These are phyloP conservation scores for Agrochola lota DNA, from an alignment of 2,888 invertebrate species.

Conservation along the genomic window DNA sequence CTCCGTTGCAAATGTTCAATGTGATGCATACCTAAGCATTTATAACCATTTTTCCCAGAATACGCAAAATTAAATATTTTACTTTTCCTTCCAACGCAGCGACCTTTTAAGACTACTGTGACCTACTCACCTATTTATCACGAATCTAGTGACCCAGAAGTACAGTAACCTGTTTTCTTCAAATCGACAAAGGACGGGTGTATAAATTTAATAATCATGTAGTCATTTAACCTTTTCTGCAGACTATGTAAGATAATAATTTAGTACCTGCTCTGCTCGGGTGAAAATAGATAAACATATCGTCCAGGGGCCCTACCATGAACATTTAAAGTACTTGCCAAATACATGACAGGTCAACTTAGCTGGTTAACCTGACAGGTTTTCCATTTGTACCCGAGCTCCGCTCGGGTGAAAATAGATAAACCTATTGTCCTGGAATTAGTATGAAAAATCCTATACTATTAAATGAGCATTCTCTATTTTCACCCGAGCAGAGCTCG, in stretches of 20 bases:
- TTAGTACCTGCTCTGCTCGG: too few relatives aligned
- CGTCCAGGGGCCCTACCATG: too few relatives aligned
- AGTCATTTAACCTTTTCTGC: not conserved
- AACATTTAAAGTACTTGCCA: too few relatives aligned
- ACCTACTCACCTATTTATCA: slow-evolving; percentile 32
- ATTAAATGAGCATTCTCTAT: too few relatives aligned
- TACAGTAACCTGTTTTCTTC: slow-evolving; percentile 23
- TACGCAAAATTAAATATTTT: slow-evolving; percentile 12
- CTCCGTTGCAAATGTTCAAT: not conserved
- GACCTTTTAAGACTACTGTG: not conserved
- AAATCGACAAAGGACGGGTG: not conserved
- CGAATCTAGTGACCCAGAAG: slow-evolving; percentile 18
- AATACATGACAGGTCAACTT: too few relatives aligned
- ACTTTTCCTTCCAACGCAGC: not conserved
- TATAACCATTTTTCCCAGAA: not conserved
- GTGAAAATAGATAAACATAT: too few relatives aligned
- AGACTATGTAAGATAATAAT: not conserved
- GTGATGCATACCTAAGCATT: not conserved
- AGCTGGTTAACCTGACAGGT: too few relatives aligned
- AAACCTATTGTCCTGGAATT: too few relatives aligned
- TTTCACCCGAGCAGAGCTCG: too few relatives aligned
- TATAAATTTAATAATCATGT: not conserved
- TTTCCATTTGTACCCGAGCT: too few relatives aligned
- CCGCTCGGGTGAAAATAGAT: too few relatives aligned
- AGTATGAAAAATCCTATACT: too few relatives aligned